Evolutionary conservation across 2,888 invertebrate genomes (phyloP).

Genomic region (Dicranocentrus wangi): DNA sequence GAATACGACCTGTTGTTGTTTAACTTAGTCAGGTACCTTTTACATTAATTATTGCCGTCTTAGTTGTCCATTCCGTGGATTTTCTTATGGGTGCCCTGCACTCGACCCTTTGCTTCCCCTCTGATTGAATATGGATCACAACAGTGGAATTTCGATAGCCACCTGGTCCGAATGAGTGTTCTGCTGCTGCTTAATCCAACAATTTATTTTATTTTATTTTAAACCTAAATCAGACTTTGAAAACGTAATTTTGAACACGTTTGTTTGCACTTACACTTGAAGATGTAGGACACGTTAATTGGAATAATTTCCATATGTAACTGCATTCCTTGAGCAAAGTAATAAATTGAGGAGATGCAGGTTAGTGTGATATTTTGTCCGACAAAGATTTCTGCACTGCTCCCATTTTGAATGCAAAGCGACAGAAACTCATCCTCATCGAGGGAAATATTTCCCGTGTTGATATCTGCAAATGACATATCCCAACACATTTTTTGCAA

Average conservation of each 20-base stretch:
- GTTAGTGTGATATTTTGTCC: conserved; percentile 44
- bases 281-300: neutral
- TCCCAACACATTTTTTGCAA: neutral
- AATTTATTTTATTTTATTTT: too few species aligned
- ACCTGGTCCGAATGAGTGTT: neutral
- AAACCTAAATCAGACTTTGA: too few species aligned
- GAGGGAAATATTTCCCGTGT: neutral
- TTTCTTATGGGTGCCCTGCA: conserved; percentile 43
- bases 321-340: conserved; percentile 38
- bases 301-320: neutral
- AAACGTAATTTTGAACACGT: neutral
- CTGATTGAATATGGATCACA: neutral
- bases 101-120: neutral
- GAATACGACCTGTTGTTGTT: neutral
- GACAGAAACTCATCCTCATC: conserved; percentile 23
- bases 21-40: conserved; percentile 28
- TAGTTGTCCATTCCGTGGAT: conserved; percentile 26
- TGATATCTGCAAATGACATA: conserved; percentile 1
- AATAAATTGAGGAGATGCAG: conserved; percentile 49
- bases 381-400: conserved; percentile 9
- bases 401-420: conserved; percentile 34
- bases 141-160: conserved; percentile 39
- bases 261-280: neutral
- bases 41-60: neutral
- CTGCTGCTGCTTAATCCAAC: too few species aligned